A percentile compares a stretch with the other conserved stretches of the same genome.
These are phyloP conservation scores for Cervus canadensis DNA, from an alignment of 2,113 vertebrate genomes.

Conservation along the genomic window DNA sequence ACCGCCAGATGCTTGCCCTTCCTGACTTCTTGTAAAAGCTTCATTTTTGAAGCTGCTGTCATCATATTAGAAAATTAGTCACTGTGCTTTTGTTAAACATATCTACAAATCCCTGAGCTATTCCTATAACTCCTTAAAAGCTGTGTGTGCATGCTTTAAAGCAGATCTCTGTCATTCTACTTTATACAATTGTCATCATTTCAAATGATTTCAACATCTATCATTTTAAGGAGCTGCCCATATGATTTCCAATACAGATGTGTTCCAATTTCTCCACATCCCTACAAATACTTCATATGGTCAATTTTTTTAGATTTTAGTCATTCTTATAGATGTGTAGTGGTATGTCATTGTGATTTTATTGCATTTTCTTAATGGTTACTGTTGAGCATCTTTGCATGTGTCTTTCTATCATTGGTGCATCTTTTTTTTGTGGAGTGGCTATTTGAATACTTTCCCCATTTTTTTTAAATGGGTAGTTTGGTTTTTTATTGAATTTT, in stretches of 20 bases:
- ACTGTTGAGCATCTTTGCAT: not conserved
- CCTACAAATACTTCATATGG: not conserved
- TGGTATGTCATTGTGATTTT: not conserved
- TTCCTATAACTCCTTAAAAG: not conserved
- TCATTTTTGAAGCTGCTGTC: not conserved
- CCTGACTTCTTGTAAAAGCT: not conserved
- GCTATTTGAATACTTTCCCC: not conserved
- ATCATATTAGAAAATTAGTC: not conserved
- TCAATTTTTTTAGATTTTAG: not conserved
- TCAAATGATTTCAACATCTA: not conserved
- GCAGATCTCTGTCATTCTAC: not conserved
- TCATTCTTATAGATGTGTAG: not conserved
- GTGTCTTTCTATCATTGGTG: not conserved
- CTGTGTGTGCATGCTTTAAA: not conserved
- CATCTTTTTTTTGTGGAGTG: not conserved
- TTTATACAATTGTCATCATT: not conserved
- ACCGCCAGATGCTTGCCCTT: not conserved
- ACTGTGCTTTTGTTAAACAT: not conserved
- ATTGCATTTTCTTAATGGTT: not conserved
- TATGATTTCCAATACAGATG: not conserved
- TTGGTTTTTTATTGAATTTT: not conserved
- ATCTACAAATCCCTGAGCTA: not conserved
- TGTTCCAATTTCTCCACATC: not conserved
- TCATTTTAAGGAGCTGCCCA: not conserved
- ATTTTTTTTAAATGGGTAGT: not conserved